Percentiles rank a stretch among this genome's conserved stretches.
phyloP scores from a whole-genome alignment of 2,888 invertebrate species.

The Formica aserva region DNA sequence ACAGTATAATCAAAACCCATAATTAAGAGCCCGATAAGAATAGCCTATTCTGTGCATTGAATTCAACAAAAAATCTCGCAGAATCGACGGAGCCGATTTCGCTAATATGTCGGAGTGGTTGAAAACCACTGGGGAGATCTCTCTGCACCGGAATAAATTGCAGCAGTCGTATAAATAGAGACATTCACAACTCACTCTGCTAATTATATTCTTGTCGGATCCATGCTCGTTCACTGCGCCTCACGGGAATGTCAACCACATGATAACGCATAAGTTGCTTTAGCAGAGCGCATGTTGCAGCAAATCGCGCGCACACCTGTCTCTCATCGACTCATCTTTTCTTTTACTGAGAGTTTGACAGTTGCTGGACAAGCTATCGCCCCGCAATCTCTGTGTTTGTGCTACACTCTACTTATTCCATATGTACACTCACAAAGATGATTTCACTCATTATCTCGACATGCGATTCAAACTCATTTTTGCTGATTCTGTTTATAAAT shows the following conservation, averaged over 20 bases:
- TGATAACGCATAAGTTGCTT: conserved; percentile 50
- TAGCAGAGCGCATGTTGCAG: conserved; percentile 31
- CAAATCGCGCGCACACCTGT: conserved; percentile 55
- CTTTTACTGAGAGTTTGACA: conserved; percentile 37
- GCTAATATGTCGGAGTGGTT: background rate
- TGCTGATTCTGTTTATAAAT: background rate
- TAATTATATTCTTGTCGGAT: conserved; percentile 64
- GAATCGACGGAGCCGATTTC: background rate
- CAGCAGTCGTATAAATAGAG: conserved; percentile 57
- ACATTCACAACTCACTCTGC: conserved; percentile 59
- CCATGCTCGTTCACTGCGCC: conserved; percentile 23
- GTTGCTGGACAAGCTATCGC: background rate
- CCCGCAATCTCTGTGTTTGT: background rate
- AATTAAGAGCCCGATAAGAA: background rate
- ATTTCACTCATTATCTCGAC: conserved; percentile 5
- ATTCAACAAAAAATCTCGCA: background rate
- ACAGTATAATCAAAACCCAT: background rate
- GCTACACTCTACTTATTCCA: background rate
- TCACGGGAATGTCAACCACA: conserved; percentile 55
- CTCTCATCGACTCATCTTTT: background rate
- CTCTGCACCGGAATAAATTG: conserved; percentile 54
- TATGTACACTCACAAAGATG: background rate
- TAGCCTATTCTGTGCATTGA: background rate
- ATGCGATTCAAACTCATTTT: background rate
- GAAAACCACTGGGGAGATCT: conserved; percentile 52